Percentiles rank a stretch among this genome's conserved stretches.
Evolutionary conservation across 2,113 vertebrate genomes (phyloP).

Genomic region (Colinus virginianus): DNA sequence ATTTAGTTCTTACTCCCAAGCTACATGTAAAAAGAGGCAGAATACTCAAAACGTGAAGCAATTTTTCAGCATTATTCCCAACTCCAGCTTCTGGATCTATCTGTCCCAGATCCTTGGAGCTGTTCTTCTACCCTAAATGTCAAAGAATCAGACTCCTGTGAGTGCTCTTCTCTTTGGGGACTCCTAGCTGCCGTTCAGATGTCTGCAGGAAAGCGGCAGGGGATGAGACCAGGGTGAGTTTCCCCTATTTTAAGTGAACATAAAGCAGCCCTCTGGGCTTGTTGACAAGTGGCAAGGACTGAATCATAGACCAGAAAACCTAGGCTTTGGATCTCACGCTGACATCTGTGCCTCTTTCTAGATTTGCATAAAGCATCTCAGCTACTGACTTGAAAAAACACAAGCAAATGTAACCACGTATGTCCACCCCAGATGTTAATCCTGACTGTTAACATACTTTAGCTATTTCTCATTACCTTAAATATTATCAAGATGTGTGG

Average conservation of each 20-base stretch:
- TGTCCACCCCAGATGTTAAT: background rate
- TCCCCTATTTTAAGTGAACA: background rate
- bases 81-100: background rate
- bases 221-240: background rate
- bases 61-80: background rate
- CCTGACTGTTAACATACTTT: background rate
- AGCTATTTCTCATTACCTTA: background rate
- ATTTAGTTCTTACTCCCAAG: slow-evolving; percentile 24
- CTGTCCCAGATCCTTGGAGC: background rate
- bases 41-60: background rate
- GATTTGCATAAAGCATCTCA: background rate
- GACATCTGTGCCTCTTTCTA: background rate
- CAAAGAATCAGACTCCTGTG: slow-evolving; percentile 11
- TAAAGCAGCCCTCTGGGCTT: background rate
- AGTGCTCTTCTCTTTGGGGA: background rate
- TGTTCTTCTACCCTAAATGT: slow-evolving; percentile 36
- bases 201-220: background rate
- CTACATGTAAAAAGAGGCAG: slow-evolving; percentile 6
- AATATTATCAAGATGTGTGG: background rate
- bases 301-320: background rate
- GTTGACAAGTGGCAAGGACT: background rate
- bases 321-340: background rate
- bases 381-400: background rate
- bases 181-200: background rate
- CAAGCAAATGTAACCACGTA: background rate